These are phyloP conservation scores for Trichopria drosophilae DNA, from an alignment of 2,888 invertebrate species.

Conservation along the genomic window DNA sequence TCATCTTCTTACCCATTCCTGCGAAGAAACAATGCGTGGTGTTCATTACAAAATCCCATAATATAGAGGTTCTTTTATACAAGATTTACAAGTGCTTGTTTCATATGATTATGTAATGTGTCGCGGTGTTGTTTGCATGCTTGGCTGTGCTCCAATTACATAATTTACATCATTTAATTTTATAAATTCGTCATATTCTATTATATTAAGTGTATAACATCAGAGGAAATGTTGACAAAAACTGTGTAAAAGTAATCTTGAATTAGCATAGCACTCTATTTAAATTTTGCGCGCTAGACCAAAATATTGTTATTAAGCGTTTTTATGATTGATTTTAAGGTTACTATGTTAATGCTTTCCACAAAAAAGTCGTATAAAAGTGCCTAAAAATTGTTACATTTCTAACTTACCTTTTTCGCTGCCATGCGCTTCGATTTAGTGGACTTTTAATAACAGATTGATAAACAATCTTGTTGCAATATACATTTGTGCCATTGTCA, in stretches of 20 bases:
- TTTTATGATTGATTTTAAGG: neutral
- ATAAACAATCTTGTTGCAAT: neutral
- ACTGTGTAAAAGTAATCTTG: slow-evolving; percentile 2
- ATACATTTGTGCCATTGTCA: neutral
- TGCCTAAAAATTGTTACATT: neutral
- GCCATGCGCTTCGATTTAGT: no score
- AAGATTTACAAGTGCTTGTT: no score
- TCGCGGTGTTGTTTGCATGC: no score
- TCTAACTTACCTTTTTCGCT: no score
- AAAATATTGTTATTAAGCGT: neutral
- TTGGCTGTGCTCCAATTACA: no score
- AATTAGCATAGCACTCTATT: no score
- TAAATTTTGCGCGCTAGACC: no score
- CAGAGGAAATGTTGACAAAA: slow-evolving; percentile 1
- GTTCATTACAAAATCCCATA: slow-evolving; percentile 22
- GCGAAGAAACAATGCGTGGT: slow-evolving; percentile 17
- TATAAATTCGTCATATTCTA: neutral
- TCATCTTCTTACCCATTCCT: slow-evolving; percentile 41
- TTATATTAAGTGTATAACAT: neutral
- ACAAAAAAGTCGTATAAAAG: neutral
- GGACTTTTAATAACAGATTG: no score
- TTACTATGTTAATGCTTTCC: neutral
- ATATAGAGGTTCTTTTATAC: no score
- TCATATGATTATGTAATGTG: no score
- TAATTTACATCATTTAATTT: no score